Base-by-base conservation (phyloP, 2,888 invertebrate species). In the Pecten maximus region DNA sequence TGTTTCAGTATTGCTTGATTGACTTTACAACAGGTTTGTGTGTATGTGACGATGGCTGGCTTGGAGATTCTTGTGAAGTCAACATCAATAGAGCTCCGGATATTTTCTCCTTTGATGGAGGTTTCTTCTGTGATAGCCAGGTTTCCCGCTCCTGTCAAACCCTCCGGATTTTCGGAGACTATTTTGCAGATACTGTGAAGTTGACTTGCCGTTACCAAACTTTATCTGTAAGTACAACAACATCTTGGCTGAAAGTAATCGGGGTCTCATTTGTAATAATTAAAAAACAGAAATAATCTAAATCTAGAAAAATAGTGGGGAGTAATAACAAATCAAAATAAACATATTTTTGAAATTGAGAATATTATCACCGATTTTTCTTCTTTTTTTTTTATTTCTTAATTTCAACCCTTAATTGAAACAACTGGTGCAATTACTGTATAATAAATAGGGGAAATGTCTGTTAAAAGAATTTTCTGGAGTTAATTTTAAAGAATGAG, bases 11-110 rank as follows among this genome's bases (percentile, higher is more conserved):
- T 88, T 88, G 6, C n/a, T 23, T 87, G 12, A 10, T 89, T 88
- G n/a, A 40, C 40, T 89, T 35, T 89, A 15, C 89, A 90, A 12
- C 92, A 95, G 95, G 94, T 88, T 91, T 91, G 0, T 95, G 95
- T 92, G 44, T 40, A 2, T 95, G 95, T 91, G 40, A 92, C 89
- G 19, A 40, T 40, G 91, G 91, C 0, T 95, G 92, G 90, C 90
- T 91, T 28, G 94, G 94, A 40, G 90, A 91, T 16, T 94, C 95
- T 92, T 96, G 96, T 91, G 93, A 94, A 39, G 88, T 95, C 6
- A 89, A 92, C n/a, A 90, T 88, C 12, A 90, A 60, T 23, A 60
- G 44, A 19, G 89, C 94, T 35, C 95, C 95, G 28, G 88, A 40
- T 12, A 90, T 94, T 10, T 40, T 35, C 12, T n/a, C 50, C n/a